Conservation (phyloP, 2,113 vertebrate genomes). For the Hymenochirus boettgeri region DNA sequence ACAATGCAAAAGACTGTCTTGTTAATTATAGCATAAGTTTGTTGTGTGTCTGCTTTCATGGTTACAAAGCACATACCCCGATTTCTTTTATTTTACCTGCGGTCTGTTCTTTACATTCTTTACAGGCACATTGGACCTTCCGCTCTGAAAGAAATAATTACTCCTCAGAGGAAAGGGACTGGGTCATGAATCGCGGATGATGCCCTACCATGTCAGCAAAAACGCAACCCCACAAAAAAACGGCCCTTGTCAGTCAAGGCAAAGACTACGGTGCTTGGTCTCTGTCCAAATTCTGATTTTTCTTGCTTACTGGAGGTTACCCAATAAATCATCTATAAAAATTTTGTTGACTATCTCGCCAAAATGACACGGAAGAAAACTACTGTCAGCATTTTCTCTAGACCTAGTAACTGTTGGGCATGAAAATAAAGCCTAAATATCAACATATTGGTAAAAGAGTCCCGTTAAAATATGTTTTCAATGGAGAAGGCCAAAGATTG, state of each 20-base stretch:
- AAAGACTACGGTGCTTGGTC: slow-evolving; percentile 51
- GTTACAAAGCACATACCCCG: slow-evolving; percentile 56
- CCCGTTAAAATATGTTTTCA: slow-evolving; percentile 17
- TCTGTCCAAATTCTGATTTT: slow-evolving; percentile 48
- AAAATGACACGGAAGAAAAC: slow-evolving; percentile 52
- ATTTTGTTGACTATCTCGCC: slow-evolving; percentile 56
- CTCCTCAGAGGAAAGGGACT: slow-evolving; percentile 75
- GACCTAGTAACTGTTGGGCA: slow-evolving; percentile 36
- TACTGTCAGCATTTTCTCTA: slow-evolving; percentile 52
- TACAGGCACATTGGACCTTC: slow-evolving; percentile 88
- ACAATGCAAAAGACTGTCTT: accelerated
- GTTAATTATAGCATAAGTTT: not conserved
- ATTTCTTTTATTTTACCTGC: slow-evolving; percentile 52
- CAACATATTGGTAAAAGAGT: slow-evolving; percentile 42
- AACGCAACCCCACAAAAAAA: too few relatives aligned
- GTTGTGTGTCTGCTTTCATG: slow-evolving; percentile 26
- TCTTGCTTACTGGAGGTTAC: slow-evolving; percentile 61
- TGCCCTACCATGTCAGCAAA: slow-evolving; percentile 87
- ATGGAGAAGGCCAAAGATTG: not conserved
- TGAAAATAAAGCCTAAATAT: slow-evolving; percentile 21
- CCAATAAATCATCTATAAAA: slow-evolving; percentile 58
- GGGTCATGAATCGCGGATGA: slow-evolving; percentile 76
- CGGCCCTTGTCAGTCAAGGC: slow-evolving; percentile 76
- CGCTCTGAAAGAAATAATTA: slow-evolving; percentile 81
- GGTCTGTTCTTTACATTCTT: slow-evolving; percentile 73